These are phyloP conservation scores for Podarcis siculus DNA, from an alignment of 2,797 vertebrate genomes.

Conservation along the genomic window DNA sequence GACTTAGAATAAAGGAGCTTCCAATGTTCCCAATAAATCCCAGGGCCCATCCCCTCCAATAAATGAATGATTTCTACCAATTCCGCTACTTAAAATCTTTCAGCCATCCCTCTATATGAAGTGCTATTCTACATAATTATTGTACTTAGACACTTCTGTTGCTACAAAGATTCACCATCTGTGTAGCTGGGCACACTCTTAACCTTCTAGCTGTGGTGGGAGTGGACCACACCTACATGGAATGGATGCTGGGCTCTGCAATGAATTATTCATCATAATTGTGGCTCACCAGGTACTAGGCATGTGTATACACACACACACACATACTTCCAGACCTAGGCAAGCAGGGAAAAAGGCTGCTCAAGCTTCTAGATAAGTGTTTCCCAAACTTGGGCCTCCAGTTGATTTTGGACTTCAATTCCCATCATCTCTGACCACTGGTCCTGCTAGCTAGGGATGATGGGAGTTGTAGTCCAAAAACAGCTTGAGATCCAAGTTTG, in stretches of 20 bases:
- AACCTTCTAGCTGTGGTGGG: background rate
- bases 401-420: too few species aligned
- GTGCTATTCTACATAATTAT: background rate
- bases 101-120: background rate
- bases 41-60: background rate
- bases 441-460: too few species aligned
- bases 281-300: background rate
- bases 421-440: too few species aligned
- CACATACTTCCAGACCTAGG: background rate
- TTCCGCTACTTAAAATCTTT: background rate
- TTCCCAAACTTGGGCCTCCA: too few species aligned
- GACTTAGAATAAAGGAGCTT: background rate
- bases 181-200: background rate
- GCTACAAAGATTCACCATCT: background rate
- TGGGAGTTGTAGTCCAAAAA: too few species aligned
- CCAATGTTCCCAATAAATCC: background rate
- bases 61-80: background rate
- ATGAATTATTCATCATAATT: too few species aligned
- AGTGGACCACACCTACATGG: background rate
- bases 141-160: background rate
- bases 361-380: background rate
- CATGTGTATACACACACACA: background rate
- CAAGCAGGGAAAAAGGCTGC: background rate
- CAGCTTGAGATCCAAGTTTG: too few species aligned
- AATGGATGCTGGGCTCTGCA: background rate